Evolutionary conservation across 37 sponge, comb jelly and placozoan genomes (phyloP).

Genomic region (Spongilla lacustris): DNA sequence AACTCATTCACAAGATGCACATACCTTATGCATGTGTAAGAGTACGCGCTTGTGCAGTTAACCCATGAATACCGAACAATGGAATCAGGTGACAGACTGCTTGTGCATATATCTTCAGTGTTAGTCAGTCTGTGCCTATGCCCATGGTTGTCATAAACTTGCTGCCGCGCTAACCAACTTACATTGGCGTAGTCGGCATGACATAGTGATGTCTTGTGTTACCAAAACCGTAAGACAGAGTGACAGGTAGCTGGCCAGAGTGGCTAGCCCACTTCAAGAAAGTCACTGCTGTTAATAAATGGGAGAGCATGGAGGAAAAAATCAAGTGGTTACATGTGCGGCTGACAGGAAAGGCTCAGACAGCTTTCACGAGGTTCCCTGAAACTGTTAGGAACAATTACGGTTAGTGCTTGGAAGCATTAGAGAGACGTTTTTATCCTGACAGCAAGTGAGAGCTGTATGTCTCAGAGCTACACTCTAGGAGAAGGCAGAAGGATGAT

Average conservation of each 20-base stretch:
- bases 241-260: neutral
- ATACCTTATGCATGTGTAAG: too few relatives aligned
- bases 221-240: constrained; percentile 8
- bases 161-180: too few relatives aligned
- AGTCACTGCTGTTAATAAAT: constrained; percentile 13
- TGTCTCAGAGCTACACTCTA: neutral
- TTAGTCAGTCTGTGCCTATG: too few relatives aligned
- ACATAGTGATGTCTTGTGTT: neutral
- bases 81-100: too few relatives aligned
- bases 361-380: constrained; percentile 3
- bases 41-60: too few relatives aligned
- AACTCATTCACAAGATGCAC: too few relatives aligned
- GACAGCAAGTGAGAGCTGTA: constrained; percentile 5
- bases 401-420: neutral
- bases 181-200: constrained; percentile 47
- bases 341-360: constrained; percentile 14
- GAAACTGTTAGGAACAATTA: neutral
- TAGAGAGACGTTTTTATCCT: neutral
- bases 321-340: constrained; percentile 12
- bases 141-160: too few relatives aligned
- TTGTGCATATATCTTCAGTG: too few relatives aligned
- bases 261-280: constrained; percentile 17
- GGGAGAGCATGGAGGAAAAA: constrained; percentile 1
- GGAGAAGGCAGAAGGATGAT: neutral
- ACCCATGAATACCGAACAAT: too few relatives aligned